Percentiles rank a stretch among this genome's conserved stretches.
phyloP scores from a whole-genome alignment of 2,888 invertebrate species.

The Sinodicranocentrus sp. region DNA sequence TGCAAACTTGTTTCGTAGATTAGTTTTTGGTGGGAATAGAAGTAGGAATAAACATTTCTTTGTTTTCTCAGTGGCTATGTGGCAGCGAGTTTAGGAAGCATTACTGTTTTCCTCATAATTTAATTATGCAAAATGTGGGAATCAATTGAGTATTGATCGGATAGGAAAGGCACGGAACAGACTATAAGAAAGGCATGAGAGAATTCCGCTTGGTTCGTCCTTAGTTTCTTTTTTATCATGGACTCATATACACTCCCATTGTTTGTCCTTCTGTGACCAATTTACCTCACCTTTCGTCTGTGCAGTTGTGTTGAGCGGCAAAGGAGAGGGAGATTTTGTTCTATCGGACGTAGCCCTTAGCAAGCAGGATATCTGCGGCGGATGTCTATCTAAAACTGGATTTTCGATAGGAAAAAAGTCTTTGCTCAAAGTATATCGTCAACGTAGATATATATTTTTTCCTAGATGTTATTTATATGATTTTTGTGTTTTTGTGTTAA shows the following conservation, averaged over 20 bases:
- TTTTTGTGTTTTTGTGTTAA: conserved; percentile 5
- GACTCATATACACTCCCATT: not conserved
- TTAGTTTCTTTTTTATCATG: not conserved
- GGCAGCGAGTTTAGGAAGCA: conserved; percentile 26
- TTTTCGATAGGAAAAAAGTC: not conserved
- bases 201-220: conserved; percentile 17
- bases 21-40: too few relatives aligned
- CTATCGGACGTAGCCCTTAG: not conserved
- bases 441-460: not conserved
- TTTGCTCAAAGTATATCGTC: conserved; percentile 2
- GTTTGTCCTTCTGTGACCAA: not conserved
- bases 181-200: not conserved
- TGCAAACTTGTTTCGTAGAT: too few relatives aligned
- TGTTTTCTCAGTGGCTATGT: not conserved
- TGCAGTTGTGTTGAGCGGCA: not conserved
- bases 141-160: conserved; percentile 76
- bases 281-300: not conserved
- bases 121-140: conserved; percentile 75
- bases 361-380: not conserved
- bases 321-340: too few relatives aligned
- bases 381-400: not conserved
- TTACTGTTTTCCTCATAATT: conserved; percentile 70
- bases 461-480: conserved; percentile 15
- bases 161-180: conserved; percentile 15
- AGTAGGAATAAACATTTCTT: too few relatives aligned